These are phyloP conservation scores for Xestia xanthographa DNA, from an alignment of 2,888 invertebrate genomes.

Conservation along the genomic window DNA sequence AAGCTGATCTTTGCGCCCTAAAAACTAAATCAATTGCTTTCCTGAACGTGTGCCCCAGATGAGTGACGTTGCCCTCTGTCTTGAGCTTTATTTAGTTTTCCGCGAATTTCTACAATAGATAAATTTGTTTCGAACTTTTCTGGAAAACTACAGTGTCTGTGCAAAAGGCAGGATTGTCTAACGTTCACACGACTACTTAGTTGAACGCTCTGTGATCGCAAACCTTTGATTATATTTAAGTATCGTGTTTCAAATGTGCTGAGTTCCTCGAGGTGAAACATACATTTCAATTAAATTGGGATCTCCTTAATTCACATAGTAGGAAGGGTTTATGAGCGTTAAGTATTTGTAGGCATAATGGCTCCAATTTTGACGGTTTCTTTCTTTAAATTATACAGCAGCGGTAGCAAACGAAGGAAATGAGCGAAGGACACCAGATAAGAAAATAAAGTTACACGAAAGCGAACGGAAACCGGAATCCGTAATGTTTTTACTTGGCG, in stretches of 20 bases:
- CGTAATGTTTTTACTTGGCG: conserved; percentile 55
- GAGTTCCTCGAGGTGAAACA: conserved; percentile 36
- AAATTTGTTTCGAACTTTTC: conserved; percentile 15
- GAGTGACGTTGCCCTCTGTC: conserved; percentile 69
- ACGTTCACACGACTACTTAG: conserved; percentile 56
- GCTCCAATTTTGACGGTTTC: conserved; percentile 31
- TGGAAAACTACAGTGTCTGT: conserved; percentile 31
- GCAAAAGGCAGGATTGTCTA: conserved; percentile 42
- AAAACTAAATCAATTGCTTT: conserved; percentile 75
- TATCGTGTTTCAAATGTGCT: conserved; percentile 52
- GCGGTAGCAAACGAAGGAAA: conserved; percentile 64
- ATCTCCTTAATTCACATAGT: conserved; percentile 44
- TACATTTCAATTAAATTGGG: conserved; percentile 56
- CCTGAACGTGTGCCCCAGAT: conserved; percentile 71
- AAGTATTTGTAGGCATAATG: conserved; percentile 26
- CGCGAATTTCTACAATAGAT: conserved; percentile 49
- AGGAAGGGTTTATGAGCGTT: conserved; percentile 34
- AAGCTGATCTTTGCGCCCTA: conserved; percentile 78
- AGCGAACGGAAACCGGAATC: conserved; percentile 67
- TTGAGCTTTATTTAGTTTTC: conserved; percentile 65
- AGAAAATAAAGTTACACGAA: conserved; percentile 62
- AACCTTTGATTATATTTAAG: conserved; percentile 55
- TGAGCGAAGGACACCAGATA: conserved; percentile 69
- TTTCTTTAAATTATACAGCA: conserved; percentile 57
- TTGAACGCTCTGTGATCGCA: conserved; percentile 42